These are phyloP conservation scores for Eubucco bourcierii DNA, from an alignment of 2,113 vertebrate genomes.

Conservation along the genomic window DNA sequence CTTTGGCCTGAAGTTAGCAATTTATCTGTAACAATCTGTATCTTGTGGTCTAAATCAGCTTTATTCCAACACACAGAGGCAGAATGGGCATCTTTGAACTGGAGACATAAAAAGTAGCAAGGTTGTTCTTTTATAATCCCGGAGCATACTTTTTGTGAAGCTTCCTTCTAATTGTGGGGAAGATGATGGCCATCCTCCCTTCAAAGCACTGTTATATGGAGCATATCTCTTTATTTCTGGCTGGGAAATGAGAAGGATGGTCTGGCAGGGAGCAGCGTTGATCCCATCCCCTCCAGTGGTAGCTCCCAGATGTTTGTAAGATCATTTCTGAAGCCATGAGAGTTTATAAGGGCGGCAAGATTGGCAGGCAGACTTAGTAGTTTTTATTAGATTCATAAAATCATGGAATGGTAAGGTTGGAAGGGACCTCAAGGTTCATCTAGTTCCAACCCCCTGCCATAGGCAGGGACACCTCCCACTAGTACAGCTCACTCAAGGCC, in stretches of 20 bases:
- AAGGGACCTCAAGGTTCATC: too few relatives aligned
- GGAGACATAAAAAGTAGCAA: constrained; percentile 55
- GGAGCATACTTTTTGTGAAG: constrained; percentile 67
- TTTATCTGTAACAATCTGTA: constrained; percentile 45
- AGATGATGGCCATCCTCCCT: constrained; percentile 31
- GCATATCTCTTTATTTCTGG: constrained; percentile 60
- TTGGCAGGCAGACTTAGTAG: background rate
- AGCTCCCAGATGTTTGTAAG: background rate
- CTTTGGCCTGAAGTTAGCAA: constrained; percentile 28
- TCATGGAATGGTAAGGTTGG: too few relatives aligned
- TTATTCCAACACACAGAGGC: constrained; percentile 20
- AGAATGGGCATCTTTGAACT: constrained; percentile 52
- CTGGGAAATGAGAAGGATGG: constrained; percentile 18
- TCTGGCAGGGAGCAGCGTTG: constrained; percentile 9
- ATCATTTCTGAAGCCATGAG: background rate
- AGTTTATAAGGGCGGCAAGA: background rate
- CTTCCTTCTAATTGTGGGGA: constrained; percentile 72
- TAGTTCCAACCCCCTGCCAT: too few relatives aligned
- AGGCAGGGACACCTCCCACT: too few relatives aligned
- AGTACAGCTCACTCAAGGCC: too few relatives aligned
- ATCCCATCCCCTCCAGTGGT: background rate
- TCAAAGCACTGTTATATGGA: constrained; percentile 46
- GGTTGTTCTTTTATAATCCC: constrained; percentile 67
- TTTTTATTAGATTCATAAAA: background rate
- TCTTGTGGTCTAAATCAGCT: constrained; percentile 62